Evolutionary conservation across 2,113 vertebrate species (phyloP), one percentile per base, ranked within the genome.

Genomic region (Corydoras maculifer): DNA sequence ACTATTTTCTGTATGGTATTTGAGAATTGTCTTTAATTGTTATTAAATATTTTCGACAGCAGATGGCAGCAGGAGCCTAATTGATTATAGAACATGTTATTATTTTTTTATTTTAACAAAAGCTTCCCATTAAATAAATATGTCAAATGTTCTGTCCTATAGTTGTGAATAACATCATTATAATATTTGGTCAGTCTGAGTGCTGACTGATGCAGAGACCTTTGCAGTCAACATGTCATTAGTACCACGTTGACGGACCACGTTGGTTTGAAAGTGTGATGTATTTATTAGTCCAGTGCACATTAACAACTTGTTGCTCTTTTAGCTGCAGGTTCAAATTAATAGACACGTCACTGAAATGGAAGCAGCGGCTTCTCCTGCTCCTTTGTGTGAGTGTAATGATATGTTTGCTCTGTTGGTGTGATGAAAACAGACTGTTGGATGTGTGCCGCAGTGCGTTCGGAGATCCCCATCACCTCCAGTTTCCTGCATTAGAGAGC

Each of bases 61-160:
- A 75, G 64, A 65, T 78, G 72, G 68, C 68, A 68, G 62, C 58
- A 74, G 25, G 66, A 68, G 0, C 7, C 29, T 6, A 5, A 53
- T 43, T 43, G 35, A 8, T 43, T 43, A 7, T 59, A 54, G n/a
- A n/a, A 57, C 13, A 57, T 57, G 54, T 15, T 57, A 54, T 43
- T 12, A 54, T 43, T 12, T 48, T 57, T 35, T 65, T 35, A 65
- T 70, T 69, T 43, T 8, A 58, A 77, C 32, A 71, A 59, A 55
- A 18, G 35, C 6, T 69, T 50, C 43, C 59, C 50, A 70, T 65
- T 29, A 57, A 78, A 81, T 78, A 81, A 81, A 83, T 79, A 81
- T 74, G 15, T 50, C 49, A 72, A 48, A 59, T 25, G 25, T 29
- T 43, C 4, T 43, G 4, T 43, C 35, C 35, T 43, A 43, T 2